These are phyloP conservation scores for Molothrus ater DNA, from an alignment of 2,797 vertebrate genomes.

Conservation along the genomic window DNA sequence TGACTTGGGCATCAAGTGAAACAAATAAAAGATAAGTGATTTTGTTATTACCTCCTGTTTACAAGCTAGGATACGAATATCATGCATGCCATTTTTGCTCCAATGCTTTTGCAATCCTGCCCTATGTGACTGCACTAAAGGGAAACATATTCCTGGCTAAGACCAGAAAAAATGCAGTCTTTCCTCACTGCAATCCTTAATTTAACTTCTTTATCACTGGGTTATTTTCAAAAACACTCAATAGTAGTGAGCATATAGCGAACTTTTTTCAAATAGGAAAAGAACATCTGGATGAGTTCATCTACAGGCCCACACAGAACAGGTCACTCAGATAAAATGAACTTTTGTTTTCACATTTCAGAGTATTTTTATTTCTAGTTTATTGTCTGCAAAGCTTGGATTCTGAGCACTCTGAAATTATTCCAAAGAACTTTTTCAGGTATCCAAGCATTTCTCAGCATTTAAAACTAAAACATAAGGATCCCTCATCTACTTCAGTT, in stretches of 20 bases:
- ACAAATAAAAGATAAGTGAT: neutral
- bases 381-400: neutral
- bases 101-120: slow-evolving; percentile 9
- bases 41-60: slow-evolving; percentile 19
- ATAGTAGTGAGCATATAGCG: neutral
- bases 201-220: neutral
- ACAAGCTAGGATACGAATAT: neutral
- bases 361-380: neutral
- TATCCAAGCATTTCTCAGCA: neutral
- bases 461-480: neutral
- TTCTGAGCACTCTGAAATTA: neutral
- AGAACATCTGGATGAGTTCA: neutral
- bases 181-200: neutral
- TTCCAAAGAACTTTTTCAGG: neutral
- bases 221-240: neutral
- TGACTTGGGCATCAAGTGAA: neutral
- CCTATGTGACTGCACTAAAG: slow-evolving; percentile 3
- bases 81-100: neutral
- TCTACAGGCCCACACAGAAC: neutral
- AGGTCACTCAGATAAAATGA: neutral
- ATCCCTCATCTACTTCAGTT: neutral
- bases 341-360: neutral
- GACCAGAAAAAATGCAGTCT: neutral
- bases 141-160: neutral
- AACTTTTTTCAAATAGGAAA: neutral